Evolutionary conservation across 2,888 invertebrate genomes (phyloP).

Genomic region (Leptinotarsa juncta): DNA sequence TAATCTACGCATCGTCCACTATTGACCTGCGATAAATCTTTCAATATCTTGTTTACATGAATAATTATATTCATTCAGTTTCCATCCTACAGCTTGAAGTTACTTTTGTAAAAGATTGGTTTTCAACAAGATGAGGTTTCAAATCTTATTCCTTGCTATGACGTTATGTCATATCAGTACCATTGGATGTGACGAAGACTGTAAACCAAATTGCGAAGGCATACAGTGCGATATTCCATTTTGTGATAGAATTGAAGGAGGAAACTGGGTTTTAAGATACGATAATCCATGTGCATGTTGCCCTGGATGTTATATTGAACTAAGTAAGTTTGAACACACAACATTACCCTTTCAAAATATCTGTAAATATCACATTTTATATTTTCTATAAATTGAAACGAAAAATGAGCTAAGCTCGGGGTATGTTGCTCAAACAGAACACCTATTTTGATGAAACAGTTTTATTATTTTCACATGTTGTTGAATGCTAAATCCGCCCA

Average conservation of each 20-base stretch:
- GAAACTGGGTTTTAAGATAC: not conserved
- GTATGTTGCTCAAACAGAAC: too few relatives aligned
- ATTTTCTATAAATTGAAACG: too few relatives aligned
- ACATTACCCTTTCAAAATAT: not conserved
- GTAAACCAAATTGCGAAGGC: constrained; percentile 19
- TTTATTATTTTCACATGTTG: too few relatives aligned
- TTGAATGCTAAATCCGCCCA: too few relatives aligned
- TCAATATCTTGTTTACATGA: too few relatives aligned
- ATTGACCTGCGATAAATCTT: too few relatives aligned
- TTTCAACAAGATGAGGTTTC: not conserved
- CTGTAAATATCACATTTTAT: not conserved
- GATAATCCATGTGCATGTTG: constrained; percentile 21
- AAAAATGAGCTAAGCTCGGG: too few relatives aligned
- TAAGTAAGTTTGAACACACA: not conserved
- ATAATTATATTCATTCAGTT: not conserved
- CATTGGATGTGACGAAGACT: constrained; percentile 1
- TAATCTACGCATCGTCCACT: too few relatives aligned
- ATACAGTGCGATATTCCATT: constrained; percentile 22
- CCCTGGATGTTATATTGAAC: constrained; percentile 22
- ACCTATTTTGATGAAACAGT: too few relatives aligned
- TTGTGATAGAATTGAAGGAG: not conserved
- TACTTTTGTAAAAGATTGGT: too few relatives aligned
- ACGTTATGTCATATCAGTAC: not conserved
- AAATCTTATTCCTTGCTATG: not conserved
- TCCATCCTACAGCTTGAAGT: not conserved